Conservation (phyloP, 2,888 invertebrate species). For the Caenorhabditis macrosperma region DNA sequence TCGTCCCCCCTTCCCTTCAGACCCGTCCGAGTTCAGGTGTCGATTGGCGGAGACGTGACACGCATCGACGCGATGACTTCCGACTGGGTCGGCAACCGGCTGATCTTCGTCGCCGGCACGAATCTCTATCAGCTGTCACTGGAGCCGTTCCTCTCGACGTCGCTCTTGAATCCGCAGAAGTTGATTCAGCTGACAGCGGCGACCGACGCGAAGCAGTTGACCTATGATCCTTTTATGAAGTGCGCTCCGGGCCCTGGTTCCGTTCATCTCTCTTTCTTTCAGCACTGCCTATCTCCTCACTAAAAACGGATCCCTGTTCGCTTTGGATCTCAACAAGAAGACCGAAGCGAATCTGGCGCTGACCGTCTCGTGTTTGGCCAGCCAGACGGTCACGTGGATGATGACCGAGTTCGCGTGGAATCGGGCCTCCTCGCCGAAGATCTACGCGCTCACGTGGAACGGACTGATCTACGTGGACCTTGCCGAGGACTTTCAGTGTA, state of each 20-base stretch:
- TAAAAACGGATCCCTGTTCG: slow-evolving; percentile 78
- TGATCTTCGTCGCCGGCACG: slow-evolving; percentile 72
- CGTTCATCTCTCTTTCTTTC: slow-evolving; percentile 13
- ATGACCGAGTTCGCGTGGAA: slow-evolving; percentile 78
- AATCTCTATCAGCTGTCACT: slow-evolving; percentile 70
- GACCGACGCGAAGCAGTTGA: slow-evolving; percentile 78
- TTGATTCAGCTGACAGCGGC: slow-evolving; percentile 75
- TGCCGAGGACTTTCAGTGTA: slow-evolving; percentile 70
- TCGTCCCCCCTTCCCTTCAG: too few relatives aligned
- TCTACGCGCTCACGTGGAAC: slow-evolving; percentile 79
- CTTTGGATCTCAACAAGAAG: slow-evolving; percentile 72
- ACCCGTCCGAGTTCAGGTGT: slow-evolving; percentile 69
- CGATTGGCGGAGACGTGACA: slow-evolving; percentile 72
- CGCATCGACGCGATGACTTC: slow-evolving; percentile 78
- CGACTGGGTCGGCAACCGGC: slow-evolving; percentile 79
- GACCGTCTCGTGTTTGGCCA: slow-evolving; percentile 71
- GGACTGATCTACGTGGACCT: slow-evolving; percentile 68
- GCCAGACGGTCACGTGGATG: slow-evolving; percentile 77
- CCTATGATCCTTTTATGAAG: slow-evolving; percentile 80
- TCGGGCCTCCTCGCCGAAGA: slow-evolving; percentile 75
- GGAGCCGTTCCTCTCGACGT: slow-evolving; percentile 74
- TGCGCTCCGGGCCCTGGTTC: slow-evolving; percentile 40
- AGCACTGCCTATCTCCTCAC: slow-evolving; percentile 78
- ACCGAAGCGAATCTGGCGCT: slow-evolving; percentile 76
- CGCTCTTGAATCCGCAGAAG: slow-evolving; percentile 72